Evolutionary conservation across 2,113 vertebrate species (phyloP).

Genomic region (Perccottus glenii): DNA sequence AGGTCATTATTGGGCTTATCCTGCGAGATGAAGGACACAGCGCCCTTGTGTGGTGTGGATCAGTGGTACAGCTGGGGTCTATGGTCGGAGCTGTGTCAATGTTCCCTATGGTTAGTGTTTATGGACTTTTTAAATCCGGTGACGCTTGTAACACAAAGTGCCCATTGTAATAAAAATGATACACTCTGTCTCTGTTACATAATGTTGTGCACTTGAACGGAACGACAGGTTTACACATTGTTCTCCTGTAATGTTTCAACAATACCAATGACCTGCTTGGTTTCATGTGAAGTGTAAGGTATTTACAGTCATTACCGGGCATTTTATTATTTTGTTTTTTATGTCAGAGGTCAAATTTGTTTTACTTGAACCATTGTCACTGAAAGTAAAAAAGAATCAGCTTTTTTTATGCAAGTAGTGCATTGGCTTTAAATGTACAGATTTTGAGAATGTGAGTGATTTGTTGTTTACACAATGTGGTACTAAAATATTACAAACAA

Average conservation of each 20-base stretch:
- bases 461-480: not conserved
- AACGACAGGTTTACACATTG: constrained; percentile 27
- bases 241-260: constrained; percentile 11
- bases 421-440: constrained; percentile 42
- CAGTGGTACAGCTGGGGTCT: constrained; percentile 86
- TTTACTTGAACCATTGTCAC: constrained; percentile 52
- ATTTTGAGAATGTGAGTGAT: not conserved
- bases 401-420: constrained; percentile 14
- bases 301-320: not conserved
- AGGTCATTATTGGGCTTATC: constrained; percentile 85
- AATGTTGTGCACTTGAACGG: constrained; percentile 17
- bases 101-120: constrained; percentile 83
- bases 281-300: not conserved
- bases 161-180: constrained; percentile 36
- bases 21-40: constrained; percentile 85
- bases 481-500: constrained; percentile 14
- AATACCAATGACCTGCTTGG: not conserved
- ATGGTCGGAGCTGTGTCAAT: constrained; percentile 84
- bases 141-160: constrained; percentile 83
- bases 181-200: constrained; percentile 8
- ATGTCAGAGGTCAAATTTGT: constrained; percentile 25
- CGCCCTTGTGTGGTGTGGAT: constrained; percentile 87
- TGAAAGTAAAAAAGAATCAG: constrained; percentile 13
- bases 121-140: constrained; percentile 79
- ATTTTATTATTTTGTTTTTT: constrained; percentile 17